Base-by-base conservation (phyloP, 2,113 vertebrate genomes). In the Saiga tatarica region DNA sequence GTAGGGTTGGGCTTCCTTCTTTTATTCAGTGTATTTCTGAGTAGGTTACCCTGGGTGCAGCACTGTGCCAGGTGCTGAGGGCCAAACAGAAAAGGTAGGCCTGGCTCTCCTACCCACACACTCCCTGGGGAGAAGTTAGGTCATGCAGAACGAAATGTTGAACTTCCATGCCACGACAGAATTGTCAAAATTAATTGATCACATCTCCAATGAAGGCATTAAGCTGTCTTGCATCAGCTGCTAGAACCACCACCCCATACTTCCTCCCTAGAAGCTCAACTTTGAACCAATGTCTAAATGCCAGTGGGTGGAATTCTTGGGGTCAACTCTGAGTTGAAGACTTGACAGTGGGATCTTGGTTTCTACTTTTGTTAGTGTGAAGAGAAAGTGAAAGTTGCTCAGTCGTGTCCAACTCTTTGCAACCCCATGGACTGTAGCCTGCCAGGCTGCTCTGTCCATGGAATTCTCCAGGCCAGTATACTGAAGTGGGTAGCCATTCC, bases 131-230 rank as follows among this genome's bases (percentile, higher is more conserved):
- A 91, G 53, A 96, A 60, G 55, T 62, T 82, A 14, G 28, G 16
- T 76, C 79, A 36, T 59, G 30, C n/a, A 23, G 33, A 89, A 90
- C 13, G 90, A 88, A 88, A 59, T 45, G 10, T 59, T 62, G 74
- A n/a, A 84, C 60, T 62, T 60, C 91, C 47, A 23, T 1, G 33
- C 45, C 89, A 91, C 16, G 93, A 91, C 76, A 64, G 81, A 78
- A 91, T 93, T 91, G 89, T 96, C 85, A 79, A 74, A 97, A 83
- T 62, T 62, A 89, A 83, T 87, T 82, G 76, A 52, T 78, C 85
- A 78, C 36, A 33, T 78, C 88, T 94, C 47, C 2, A 3, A 2
- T 16, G 14, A 91, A 33, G 85, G 33, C 4, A 9, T 67, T 47
- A 53, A 42, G 36, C 59, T 85, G 53, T 67, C 85, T 82, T 14